Base-by-base conservation (phyloP, 2,888 invertebrate species). In the Lysandra coridon region DNA sequence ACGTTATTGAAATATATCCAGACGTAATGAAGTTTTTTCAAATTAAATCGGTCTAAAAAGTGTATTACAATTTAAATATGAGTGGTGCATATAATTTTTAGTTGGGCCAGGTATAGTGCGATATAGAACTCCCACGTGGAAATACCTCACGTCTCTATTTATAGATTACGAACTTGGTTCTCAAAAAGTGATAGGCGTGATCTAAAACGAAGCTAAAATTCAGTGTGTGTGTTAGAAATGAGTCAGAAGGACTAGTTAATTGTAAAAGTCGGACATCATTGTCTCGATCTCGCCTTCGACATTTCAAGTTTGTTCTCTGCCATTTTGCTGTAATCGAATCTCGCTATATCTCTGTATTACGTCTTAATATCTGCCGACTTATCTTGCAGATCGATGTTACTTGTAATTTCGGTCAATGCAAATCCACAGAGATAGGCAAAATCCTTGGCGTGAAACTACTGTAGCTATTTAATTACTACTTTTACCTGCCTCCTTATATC, bases 121-220 rank as follows among this genome's bases (percentile, higher is more conserved):
- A 85, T 82, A 87, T 87, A 91, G 87, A 91, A 92, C 93, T 93
- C 94, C 93, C 93, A 93, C 94, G 93, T 94, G 94, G 93, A 92
- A 92, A 93, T 93, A 92, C 89, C 91, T 92, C 91, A 89, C 91
- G 89, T 87, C 91, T 91, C 93, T 94, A 94, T 93, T 92, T 91
- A 90, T 93, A 94, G 93, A 92, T 85, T 85, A 86, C 89, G 90
- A 91, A 91, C 90, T 91, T 91, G 91, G 90, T 91, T 89, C 91
- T 84, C 87, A 86, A 89, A 89, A 90, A 88, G 85, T 88, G 85
- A 88, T 91, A 87, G 87, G 84, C 85, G 83, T 87, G 84, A 87
- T 87, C 85, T 85, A 85, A 89, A 89, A 86, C 84, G 84, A 83
- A 83, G 78, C 77, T 81, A 82, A 83, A 82, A 82, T 80, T 83